Base-by-base conservation (phyloP, 2,797 vertebrate species). In the Enteromius viviparus region DNA sequence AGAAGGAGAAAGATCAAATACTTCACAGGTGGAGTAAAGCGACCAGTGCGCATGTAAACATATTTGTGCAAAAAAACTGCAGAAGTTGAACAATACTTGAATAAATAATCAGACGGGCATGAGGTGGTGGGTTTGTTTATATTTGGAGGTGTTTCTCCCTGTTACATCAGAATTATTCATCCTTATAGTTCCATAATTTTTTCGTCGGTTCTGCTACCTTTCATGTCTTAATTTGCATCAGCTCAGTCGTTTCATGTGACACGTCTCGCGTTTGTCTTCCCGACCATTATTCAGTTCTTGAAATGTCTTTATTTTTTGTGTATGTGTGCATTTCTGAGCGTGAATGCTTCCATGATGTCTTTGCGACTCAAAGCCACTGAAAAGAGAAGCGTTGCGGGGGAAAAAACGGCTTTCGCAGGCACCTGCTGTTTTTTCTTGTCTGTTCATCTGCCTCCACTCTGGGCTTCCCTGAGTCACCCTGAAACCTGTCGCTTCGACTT, bases 161-260 rank as follows among this genome's bases (percentile, higher is more conserved):
- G 40, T 83, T 83, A 77, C 81, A 83, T 83, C 81, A 83, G 64
- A 47, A 47, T 69, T 76, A 26, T 34, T 69, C 47, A 55, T 58
- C 11, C 64, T 53, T 14, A 66, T 55, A 55, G 32, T 66, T 76
- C 62, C 71, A 66, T 66, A 60, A 21, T 66, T 76, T 47, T 69
- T 76, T 76, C 64, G 45, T 42, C 7, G 12, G 9, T 65, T 82
- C 71, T 75, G 45, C 47, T 66, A 11, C 53, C 76, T 64, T 80
- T 66, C 60, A 60, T 84, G 47, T 60, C 69, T 68, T 42, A 34
- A 76, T 76, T 66, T 74, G 47, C 71, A 58, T 68, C 26, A 3
- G 60, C 42, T 65, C 60, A 51, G 69, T 17, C 65, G 37, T 68
- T 76, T 68, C 74, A 69, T 58, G 49, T 69, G 81, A 77, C 64